phyloP scores from a whole-genome alignment of 23 tunicate species.

The Corella eumyota region DNA sequence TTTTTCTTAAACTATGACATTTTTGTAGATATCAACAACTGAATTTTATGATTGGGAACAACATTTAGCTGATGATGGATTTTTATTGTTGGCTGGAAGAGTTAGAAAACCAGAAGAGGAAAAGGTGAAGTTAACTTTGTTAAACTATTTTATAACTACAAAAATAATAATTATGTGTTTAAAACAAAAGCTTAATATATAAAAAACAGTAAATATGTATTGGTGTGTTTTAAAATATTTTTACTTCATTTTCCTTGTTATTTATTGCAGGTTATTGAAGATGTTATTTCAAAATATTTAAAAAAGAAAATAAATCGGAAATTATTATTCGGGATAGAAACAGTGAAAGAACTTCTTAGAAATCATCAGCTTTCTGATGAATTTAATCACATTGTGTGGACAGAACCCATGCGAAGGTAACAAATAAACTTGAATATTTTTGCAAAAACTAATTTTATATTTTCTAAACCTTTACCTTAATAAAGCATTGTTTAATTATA shows the following conservation, averaged over 20 bases:
- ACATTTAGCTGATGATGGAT: constrained; percentile 85
- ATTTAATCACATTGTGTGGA: constrained; percentile 83
- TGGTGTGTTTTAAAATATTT: too few relatives aligned
- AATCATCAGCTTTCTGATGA: constrained; percentile 5
- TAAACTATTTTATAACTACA: neutral
- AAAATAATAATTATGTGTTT: too few relatives aligned
- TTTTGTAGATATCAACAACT: constrained; percentile 1
- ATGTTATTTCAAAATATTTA: constrained; percentile 53
- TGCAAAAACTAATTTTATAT: too few relatives aligned
- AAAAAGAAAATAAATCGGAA: constrained; percentile 32
- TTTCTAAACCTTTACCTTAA: too few relatives aligned
- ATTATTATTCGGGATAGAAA: constrained; percentile 31
- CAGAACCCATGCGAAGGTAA: constrained; percentile 80
- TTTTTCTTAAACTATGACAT: too few relatives aligned
- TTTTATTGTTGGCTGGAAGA: constrained; percentile 66
- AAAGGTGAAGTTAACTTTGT: constrained; percentile 6
- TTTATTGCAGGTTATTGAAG: constrained; percentile 39
- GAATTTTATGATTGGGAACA: constrained; percentile 80
- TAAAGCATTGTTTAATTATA: too few relatives aligned
- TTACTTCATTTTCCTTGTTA: neutral
- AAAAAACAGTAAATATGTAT: too few relatives aligned
- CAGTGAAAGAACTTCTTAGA: constrained; percentile 6
- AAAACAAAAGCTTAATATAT: neutral
- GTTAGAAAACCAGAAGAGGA: constrained; percentile 73
- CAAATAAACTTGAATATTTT: too few relatives aligned